phyloP scores from a whole-genome alignment of 2,888 invertebrate species.

The Monoplex corrugatus region DNA sequence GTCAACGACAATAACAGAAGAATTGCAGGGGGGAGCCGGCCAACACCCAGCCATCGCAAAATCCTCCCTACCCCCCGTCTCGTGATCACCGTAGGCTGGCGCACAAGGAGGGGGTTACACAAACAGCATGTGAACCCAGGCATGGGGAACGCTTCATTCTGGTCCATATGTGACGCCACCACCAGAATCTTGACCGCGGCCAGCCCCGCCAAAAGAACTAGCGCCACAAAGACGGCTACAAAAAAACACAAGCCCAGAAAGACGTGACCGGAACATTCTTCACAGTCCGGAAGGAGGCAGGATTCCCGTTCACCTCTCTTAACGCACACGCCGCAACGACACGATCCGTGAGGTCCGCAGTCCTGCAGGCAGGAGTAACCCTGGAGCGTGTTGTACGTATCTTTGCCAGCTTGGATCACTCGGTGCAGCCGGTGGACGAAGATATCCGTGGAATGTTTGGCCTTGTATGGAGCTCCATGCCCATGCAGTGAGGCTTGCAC shows the following conservation, averaged over 20 bases:
- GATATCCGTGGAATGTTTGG: slow-evolving; percentile 62
- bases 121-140: slow-evolving; percentile 74
- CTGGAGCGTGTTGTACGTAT: slow-evolving; percentile 60
- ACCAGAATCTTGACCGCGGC: slow-evolving; percentile 67
- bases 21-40: slow-evolving; percentile 66
- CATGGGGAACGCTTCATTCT: slow-evolving; percentile 61
- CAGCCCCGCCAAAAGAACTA: slow-evolving; percentile 64
- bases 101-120: slow-evolving; percentile 69
- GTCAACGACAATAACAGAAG: slow-evolving; percentile 63
- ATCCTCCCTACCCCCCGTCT: slow-evolving; percentile 24
- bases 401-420: slow-evolving; percentile 63
- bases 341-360: slow-evolving; percentile 78
- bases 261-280: slow-evolving; percentile 64
- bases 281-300: slow-evolving; percentile 71
- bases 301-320: slow-evolving; percentile 64
- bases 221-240: slow-evolving; percentile 55
- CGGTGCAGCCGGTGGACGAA: slow-evolving; percentile 63
- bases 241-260: slow-evolving; percentile 60
- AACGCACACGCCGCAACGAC: slow-evolving; percentile 77
- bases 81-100: slow-evolving; percentile 32
- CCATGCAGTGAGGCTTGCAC: slow-evolving; percentile 60
- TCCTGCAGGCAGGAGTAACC: slow-evolving; percentile 77
- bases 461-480: slow-evolving; percentile 67
- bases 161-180: slow-evolving; percentile 63
- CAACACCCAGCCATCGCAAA: slow-evolving; percentile 34